A percentile compares a stretch with the other conserved stretches of the same genome.
Conservation (phyloP, 2,888 invertebrate genomes). For the Himalopsyche japonica region DNA sequence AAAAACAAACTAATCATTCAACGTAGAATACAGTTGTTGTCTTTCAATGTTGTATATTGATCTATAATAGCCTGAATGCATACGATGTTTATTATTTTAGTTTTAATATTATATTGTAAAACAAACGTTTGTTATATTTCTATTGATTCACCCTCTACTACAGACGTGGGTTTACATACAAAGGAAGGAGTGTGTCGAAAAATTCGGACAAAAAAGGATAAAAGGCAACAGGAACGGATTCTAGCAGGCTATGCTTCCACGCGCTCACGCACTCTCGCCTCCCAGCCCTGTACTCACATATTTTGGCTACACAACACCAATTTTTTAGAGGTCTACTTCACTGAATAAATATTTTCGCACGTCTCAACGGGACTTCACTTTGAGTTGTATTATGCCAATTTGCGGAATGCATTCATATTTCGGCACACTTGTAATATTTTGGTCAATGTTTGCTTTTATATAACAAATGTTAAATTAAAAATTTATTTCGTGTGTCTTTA, state of each 20-base stretch:
- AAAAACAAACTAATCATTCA: too few species aligned
- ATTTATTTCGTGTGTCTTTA: too few species aligned
- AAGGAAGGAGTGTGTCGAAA: background rate
- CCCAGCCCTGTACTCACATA: background rate
- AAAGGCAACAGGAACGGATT: background rate
- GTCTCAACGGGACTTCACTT: background rate
- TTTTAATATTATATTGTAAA: too few species aligned
- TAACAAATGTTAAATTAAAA: too few species aligned
- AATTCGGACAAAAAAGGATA: background rate
- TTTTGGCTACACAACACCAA: background rate
- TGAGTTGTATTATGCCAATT: background rate
- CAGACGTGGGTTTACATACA: background rate
- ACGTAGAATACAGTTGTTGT: too few species aligned
- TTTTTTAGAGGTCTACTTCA: background rate
- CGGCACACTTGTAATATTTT: background rate
- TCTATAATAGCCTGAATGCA: too few species aligned
- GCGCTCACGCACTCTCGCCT: background rate
- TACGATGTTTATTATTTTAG: too few species aligned
- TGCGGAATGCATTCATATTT: background rate
- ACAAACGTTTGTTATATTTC: background rate
- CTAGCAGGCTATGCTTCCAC: background rate
- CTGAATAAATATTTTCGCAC: background rate
- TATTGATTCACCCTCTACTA: background rate
- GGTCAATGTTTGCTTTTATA: too few species aligned
- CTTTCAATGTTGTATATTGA: too few species aligned